These are phyloP conservation scores for Drosophila chauvacae DNA, from an alignment of 1,140 invertebrate genomes.

Conservation along the genomic window DNA sequence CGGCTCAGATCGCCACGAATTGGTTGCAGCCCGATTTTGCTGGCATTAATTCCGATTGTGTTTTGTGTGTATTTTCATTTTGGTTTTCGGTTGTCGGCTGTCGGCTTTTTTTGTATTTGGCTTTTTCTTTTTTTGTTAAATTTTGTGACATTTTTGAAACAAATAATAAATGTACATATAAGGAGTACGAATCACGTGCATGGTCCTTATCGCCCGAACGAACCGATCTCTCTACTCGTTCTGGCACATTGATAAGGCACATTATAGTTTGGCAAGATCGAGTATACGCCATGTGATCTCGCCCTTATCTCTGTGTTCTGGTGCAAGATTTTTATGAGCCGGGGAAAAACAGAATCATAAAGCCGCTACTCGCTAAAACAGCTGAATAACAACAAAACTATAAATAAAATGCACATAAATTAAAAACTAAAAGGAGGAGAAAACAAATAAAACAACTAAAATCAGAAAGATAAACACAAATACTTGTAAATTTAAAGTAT, in stretches of 20 bases:
- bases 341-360: conserved; percentile 38
- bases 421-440: conserved; percentile 20
- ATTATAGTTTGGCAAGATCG: conserved; percentile 24
- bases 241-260: conserved; percentile 31
- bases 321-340: conserved; percentile 14
- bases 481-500: conserved; percentile 5
- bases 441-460: conserved; percentile 10
- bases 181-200: conserved; percentile 41
- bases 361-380: conserved; percentile 15
- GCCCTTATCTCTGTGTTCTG: conserved; percentile 9
- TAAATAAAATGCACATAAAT: conserved; percentile 48
- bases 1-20: conserved; percentile 33
- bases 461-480: neutral
- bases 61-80: neutral
- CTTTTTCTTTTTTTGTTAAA: neutral
- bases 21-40: conserved; percentile 27
- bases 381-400: conserved; percentile 26
- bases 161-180: neutral
- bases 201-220: neutral
- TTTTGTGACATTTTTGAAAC: conserved; percentile 11
- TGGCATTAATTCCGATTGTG: conserved; percentile 9
- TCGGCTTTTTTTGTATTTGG: neutral
- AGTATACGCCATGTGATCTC: conserved; percentile 49
- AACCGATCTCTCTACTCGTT: conserved; percentile 1
- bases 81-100: neutral